Conservation (phyloP, 2,888 invertebrate species). For the Zaprionus lineosus region DNA sequence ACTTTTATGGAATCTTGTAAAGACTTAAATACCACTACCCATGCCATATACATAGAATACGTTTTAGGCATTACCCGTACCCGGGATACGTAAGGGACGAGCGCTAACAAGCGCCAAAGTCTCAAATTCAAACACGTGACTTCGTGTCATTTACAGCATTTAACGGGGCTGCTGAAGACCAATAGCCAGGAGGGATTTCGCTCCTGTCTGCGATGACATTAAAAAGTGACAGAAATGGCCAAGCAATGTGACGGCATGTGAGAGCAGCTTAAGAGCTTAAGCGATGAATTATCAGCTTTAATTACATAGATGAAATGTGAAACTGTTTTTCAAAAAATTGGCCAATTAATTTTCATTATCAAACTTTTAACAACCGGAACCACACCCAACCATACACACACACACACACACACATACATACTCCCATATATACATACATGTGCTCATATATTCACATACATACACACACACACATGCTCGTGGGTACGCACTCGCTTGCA, state of each 20-base stretch:
- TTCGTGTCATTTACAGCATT: conserved; percentile 78
- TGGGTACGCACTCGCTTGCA: too few species aligned
- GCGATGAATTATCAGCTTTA: conserved; percentile 35
- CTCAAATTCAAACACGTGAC: conserved; percentile 77
- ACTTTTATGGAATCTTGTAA: conserved; percentile 54
- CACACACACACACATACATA: conserved; percentile 4
- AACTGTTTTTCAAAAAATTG: conserved; percentile 11
- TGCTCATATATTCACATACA: background rate
- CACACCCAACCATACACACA: background rate
- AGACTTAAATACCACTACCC: conserved; percentile 68
- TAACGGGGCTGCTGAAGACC: conserved; percentile 38
- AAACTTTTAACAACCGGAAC: background rate
- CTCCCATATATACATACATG: background rate
- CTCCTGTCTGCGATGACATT: conserved; percentile 11
- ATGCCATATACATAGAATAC: conserved; percentile 64
- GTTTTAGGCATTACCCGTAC: conserved; percentile 68
- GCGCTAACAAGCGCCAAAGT: conserved; percentile 74
- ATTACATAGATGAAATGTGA: conserved; percentile 21
- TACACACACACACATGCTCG: conserved; percentile 8
- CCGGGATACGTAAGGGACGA: conserved; percentile 53
- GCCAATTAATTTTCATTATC: conserved; percentile 17
- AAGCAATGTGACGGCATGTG: background rate
- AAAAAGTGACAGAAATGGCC: conserved; percentile 15
- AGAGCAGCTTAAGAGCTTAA: conserved; percentile 38
- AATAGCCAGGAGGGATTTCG: conserved; percentile 24